These are phyloP conservation scores for Tinea semifulvella DNA, from an alignment of 2,888 invertebrate species.

Conservation along the genomic window DNA sequence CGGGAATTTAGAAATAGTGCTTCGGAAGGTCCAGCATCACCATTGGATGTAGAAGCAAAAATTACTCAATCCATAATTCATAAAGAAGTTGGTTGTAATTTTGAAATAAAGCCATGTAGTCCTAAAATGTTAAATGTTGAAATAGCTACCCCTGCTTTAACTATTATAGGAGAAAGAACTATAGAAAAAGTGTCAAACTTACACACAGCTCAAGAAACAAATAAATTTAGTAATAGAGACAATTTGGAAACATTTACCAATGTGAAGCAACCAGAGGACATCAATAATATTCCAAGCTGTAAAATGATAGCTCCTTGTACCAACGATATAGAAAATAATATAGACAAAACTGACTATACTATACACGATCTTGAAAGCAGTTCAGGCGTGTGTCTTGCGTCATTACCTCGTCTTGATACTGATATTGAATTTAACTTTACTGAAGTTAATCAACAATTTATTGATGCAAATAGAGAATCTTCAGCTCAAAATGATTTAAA, in stretches of 20 bases:
- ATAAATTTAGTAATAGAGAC: constrained; percentile 27
- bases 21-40: constrained; percentile 39
- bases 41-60: constrained; percentile 61
- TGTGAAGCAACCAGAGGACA: neutral
- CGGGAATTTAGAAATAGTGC: constrained; percentile 28
- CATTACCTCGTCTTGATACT: constrained; percentile 53
- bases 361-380: constrained; percentile 53
- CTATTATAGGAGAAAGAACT: constrained; percentile 41
- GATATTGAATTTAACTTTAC: constrained; percentile 58
- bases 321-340: constrained; percentile 27
- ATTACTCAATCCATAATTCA: constrained; percentile 63
- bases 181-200: constrained; percentile 58
- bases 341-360: constrained; percentile 41
- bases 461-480: constrained; percentile 49
- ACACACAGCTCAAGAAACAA: constrained; percentile 32
- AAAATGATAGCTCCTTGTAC: constrained; percentile 44
- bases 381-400: constrained; percentile 52
- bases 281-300: constrained; percentile 34
- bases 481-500: neutral
- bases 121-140: constrained; percentile 59
- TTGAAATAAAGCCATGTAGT: constrained; percentile 62
- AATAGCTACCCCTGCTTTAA: constrained; percentile 46
- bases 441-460: constrained; percentile 61
- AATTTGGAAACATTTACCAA: constrained; percentile 21
- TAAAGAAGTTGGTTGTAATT: constrained; percentile 63